Conservation (phyloP, 2,797 vertebrate species). For the Phrynocephalus forsythii region DNA sequence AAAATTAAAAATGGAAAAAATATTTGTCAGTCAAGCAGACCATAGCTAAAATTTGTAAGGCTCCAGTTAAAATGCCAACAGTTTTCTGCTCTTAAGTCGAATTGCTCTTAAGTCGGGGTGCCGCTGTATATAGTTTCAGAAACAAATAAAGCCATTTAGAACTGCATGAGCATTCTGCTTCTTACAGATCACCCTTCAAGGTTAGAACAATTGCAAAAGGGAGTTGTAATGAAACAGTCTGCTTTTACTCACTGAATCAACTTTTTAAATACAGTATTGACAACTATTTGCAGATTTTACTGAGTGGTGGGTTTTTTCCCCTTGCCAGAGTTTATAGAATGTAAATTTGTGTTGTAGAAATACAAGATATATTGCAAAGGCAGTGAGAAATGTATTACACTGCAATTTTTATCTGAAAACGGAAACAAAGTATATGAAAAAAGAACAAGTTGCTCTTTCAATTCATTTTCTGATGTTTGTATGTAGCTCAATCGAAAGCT, state of each 20-base stretch:
- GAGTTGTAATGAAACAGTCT: constrained; percentile 44
- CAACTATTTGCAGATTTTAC: constrained; percentile 48
- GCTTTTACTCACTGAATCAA: constrained; percentile 30
- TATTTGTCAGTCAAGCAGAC: no score
- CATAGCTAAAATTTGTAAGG: no score
- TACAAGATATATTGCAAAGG: constrained; percentile 72
- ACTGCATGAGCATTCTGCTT: neutral
- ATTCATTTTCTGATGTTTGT: constrained; percentile 82
- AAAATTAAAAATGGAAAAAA: no score
- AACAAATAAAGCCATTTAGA: constrained; percentile 9
- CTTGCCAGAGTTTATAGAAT: constrained; percentile 45
- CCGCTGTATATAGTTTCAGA: neutral
- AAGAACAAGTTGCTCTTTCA: constrained; percentile 80
- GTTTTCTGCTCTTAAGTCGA: no score
- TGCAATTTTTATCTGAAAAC: constrained; percentile 60
- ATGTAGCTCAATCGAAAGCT: constrained; percentile 82
- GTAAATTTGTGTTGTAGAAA: constrained; percentile 61
- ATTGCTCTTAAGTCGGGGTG: no score
- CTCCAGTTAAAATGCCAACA: no score
- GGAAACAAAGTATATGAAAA: constrained; percentile 64
- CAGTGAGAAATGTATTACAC: constrained; percentile 77
- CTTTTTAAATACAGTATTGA: constrained; percentile 32
- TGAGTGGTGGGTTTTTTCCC: constrained; percentile 42
- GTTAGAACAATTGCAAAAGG: constrained; percentile 17
- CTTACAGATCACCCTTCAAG: constrained; percentile 3